A percentile compares a stretch with the other conserved stretches of the same genome.
phyloP scores from a whole-genome alignment of 2,113 vertebrate species.

The Lepus timidus region DNA sequence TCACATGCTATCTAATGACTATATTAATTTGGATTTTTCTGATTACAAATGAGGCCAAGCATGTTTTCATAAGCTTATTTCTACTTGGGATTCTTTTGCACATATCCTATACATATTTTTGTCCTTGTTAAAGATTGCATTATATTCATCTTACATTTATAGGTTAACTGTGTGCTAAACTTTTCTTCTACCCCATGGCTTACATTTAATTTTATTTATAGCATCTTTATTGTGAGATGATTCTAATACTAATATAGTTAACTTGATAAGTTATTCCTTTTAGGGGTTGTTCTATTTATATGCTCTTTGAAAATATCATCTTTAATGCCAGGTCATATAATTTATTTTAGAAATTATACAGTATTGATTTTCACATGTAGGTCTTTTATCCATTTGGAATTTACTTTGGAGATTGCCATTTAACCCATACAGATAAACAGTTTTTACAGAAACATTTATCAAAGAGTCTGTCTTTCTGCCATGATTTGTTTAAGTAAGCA shows the following conservation, averaged over 20 bases:
- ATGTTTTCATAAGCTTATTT: slow-evolving; percentile 38
- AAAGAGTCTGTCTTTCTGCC: neutral
- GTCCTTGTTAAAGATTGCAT: neutral
- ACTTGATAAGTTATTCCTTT: slow-evolving; percentile 35
- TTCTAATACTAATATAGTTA: slow-evolving; percentile 60
- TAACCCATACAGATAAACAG: neutral
- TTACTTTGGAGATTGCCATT: slow-evolving; percentile 49
- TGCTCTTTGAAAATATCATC: slow-evolving; percentile 54
- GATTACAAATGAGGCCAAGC: neutral
- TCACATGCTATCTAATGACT: neutral
- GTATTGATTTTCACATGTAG: slow-evolving; percentile 42
- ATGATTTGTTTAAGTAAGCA: slow-evolving; percentile 15
- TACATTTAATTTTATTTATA: slow-evolving; percentile 51
- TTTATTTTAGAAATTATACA: slow-evolving; percentile 53
- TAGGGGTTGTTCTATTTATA: slow-evolving; percentile 28
- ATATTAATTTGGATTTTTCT: slow-evolving; percentile 23
- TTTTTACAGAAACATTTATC: neutral
- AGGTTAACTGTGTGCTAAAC: neutral
- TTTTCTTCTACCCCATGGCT: neutral
- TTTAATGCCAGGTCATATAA: slow-evolving; percentile 17
- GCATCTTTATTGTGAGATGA: neutral
- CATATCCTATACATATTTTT: slow-evolving; percentile 11
- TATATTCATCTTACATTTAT: neutral
- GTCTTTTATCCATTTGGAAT: slow-evolving; percentile 4
- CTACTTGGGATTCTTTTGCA: neutral